These are phyloP conservation scores for Trichosurus vulpecula DNA, from an alignment of 2,797 vertebrate species.

Conservation along the genomic window DNA sequence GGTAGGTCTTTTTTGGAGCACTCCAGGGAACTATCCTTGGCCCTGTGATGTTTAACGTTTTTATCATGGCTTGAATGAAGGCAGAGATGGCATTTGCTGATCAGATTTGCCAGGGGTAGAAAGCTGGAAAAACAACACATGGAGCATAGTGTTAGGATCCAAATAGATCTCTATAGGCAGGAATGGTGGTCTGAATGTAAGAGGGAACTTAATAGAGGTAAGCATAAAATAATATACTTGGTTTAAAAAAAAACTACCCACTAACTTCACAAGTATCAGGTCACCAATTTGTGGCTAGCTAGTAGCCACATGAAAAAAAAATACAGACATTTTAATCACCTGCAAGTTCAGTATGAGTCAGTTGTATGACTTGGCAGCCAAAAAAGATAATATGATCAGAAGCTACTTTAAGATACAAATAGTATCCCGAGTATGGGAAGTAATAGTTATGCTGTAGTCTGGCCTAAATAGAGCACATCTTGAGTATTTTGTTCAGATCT, in stretches of 20 bases:
- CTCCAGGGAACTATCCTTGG: neutral
- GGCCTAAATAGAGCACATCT: neutral
- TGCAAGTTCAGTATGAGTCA: neutral
- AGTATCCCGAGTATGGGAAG: neutral
- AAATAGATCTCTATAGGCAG: neutral
- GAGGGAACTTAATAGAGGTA: neutral
- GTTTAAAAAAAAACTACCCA: neutral
- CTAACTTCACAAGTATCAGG: neutral
- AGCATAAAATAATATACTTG: neutral
- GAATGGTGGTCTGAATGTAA: neutral
- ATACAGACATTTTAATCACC: neutral
- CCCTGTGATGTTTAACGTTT: neutral
- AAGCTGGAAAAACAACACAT: neutral
- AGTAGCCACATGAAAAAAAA: neutral
- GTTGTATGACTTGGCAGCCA: neutral
- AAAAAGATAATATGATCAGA: neutral
- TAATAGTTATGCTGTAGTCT: neutral
- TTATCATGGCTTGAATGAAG: neutral
- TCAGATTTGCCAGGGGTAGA: neutral
- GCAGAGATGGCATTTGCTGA: neutral
- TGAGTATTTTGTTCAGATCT: neutral
- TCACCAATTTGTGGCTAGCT: neutral
- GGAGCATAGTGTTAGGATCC: neutral
- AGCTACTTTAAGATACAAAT: neutral
- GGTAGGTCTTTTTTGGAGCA: neutral